These are phyloP conservation scores for Urocynchramus pylzowi DNA, from an alignment of 2,113 vertebrate genomes.

Conservation along the genomic window DNA sequence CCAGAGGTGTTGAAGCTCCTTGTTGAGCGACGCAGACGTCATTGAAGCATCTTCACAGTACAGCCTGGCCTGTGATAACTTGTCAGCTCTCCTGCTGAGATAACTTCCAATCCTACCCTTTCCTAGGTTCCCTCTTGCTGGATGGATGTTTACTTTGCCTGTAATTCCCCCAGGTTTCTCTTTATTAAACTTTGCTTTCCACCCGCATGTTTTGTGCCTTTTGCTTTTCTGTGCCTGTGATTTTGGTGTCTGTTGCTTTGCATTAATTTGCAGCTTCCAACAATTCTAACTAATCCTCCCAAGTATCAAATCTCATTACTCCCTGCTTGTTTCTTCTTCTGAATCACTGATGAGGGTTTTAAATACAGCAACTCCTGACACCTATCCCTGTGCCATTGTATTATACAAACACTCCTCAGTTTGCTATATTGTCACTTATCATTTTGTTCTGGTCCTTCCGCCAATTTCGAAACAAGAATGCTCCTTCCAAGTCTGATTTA, in stretches of 20 bases:
- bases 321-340: neutral
- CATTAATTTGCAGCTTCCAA: neutral
- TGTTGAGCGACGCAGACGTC: accelerated
- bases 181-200: neutral
- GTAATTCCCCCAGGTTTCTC: neutral
- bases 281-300: neutral
- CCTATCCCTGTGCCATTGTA: neutral
- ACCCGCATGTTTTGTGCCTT: accelerated
- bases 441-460: neutral
- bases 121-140: neutral
- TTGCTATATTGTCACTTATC: neutral
- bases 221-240: neutral
- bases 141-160: neutral
- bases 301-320: neutral
- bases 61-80: neutral
- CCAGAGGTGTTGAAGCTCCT: no score
- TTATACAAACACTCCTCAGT: neutral
- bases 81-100: neutral
- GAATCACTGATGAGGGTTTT: neutral
- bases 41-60: neutral
- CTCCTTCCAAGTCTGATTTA: neutral
- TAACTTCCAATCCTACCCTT: neutral
- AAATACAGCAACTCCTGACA: neutral
- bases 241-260: neutral
- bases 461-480: neutral